phyloP scores from a whole-genome alignment of 2,888 invertebrate genomes.

The Alentia gelatinosa region DNA sequence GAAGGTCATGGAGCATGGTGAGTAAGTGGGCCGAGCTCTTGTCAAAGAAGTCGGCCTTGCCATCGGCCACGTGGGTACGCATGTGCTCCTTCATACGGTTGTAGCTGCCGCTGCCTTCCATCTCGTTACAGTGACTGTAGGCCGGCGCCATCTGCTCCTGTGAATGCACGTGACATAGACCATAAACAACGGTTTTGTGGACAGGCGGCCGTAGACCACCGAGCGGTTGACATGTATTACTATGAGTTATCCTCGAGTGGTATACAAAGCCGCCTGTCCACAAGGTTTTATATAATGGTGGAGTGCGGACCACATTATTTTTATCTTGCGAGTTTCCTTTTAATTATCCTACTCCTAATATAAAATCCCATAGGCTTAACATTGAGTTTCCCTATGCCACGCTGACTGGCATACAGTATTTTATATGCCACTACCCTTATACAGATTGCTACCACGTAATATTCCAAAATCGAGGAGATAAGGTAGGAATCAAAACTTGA shows the following conservation, averaged over 20 bases:
- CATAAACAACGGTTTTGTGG: background rate
- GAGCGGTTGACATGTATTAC: background rate
- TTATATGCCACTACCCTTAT: too few species aligned
- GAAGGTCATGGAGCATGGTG: constrained; percentile 62
- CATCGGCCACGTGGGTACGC: constrained; percentile 62
- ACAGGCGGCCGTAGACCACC: background rate
- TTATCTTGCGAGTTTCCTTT: too few species aligned
- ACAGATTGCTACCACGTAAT: too few species aligned
- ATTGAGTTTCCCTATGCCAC: too few species aligned
- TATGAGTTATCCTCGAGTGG: background rate
- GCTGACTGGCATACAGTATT: too few species aligned
- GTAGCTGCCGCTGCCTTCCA: constrained; percentile 66
- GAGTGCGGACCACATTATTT: too few species aligned
- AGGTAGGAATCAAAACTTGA: too few species aligned
- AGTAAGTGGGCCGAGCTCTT: constrained; percentile 65
- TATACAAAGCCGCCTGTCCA: too few species aligned
- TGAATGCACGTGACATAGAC: background rate
- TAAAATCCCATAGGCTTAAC: too few species aligned
- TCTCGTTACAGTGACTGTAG: constrained; percentile 63
- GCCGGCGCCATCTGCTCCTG: constrained; percentile 64
- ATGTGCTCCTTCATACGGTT: constrained; percentile 67
- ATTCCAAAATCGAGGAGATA: too few species aligned
- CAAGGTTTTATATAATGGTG: too few species aligned
- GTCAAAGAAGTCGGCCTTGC: constrained; percentile 66
- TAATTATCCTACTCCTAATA: too few species aligned